Evolutionary conservation across 2,113 vertebrate genomes (phyloP).

Genomic region (Patagioenas fasciata): DNA sequence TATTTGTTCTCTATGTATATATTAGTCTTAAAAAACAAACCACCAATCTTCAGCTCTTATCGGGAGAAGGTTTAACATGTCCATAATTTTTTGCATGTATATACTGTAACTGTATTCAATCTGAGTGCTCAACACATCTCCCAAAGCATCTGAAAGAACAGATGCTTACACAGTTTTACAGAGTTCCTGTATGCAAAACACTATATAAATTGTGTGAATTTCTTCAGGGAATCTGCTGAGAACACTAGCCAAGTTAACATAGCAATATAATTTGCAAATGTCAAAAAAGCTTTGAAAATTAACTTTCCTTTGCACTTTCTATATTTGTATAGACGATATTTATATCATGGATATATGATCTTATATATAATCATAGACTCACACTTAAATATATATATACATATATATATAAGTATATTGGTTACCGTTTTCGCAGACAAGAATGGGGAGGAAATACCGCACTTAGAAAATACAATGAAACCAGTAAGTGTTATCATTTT

Average conservation of each 20-base stretch:
- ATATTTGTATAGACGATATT: neutral
- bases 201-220: neutral
- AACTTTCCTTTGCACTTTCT: neutral
- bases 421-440: neutral
- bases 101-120: neutral
- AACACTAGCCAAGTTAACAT: neutral
- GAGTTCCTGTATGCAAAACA: slow-evolving; percentile 3
- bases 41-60: neutral
- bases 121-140: neutral
- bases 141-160: slow-evolving; percentile 19
- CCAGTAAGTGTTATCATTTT: neutral
- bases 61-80: neutral
- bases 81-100: neutral
- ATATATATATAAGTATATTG: neutral
- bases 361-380: neutral
- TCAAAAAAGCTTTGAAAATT: neutral
- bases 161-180: slow-evolving; percentile 16
- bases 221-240: neutral
- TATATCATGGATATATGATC: neutral
- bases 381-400: neutral
- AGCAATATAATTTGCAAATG: neutral
- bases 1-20: neutral
- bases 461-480: neutral
- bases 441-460: neutral
- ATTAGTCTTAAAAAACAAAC: neutral